Percentiles rank a stretch among this genome's conserved stretches.
Evolutionary conservation across 2,888 invertebrate species (phyloP).

Genomic region (Morpho helenor): DNA sequence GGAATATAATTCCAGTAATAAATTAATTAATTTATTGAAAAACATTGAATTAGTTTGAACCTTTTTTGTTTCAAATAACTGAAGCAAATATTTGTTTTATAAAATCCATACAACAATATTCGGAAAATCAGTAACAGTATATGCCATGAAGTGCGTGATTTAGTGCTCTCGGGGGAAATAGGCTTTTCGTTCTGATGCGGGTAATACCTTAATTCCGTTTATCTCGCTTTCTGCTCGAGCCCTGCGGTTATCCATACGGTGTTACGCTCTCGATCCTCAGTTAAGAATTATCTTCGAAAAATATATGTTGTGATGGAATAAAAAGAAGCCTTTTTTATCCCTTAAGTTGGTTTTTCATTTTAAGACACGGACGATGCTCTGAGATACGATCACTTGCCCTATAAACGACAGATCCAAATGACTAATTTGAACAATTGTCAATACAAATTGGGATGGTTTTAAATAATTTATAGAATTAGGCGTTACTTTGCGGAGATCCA

Average conservation of each 20-base stretch:
- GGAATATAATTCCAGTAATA: no score
- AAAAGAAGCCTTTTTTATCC: slow-evolving; percentile 4
- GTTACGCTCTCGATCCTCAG: slow-evolving; percentile 25
- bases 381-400: no score
- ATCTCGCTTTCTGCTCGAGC: slow-evolving; percentile 56
- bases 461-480: no score
- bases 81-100: background rate
- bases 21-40: no score
- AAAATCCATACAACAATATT: slow-evolving; percentile 10
- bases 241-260: slow-evolving; percentile 40
- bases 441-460: no score
- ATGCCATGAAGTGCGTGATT: slow-evolving; percentile 65
- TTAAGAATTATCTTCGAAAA: slow-evolving; percentile 19
- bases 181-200: slow-evolving; percentile 55
- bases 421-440: no score
- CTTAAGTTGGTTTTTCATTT: slow-evolving; percentile 1
- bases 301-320: slow-evolving; percentile 12
- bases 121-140: slow-evolving; percentile 21
- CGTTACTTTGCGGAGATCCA: no score
- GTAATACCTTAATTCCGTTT: slow-evolving; percentile 68
- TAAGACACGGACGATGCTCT: no score
- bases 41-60: no score
- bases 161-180: slow-evolving; percentile 69
- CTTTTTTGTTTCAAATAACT: background rate
- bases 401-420: no score